Base-by-base conservation (phyloP, 2,888 invertebrate genomes). In the Bugulina stolonifera region DNA sequence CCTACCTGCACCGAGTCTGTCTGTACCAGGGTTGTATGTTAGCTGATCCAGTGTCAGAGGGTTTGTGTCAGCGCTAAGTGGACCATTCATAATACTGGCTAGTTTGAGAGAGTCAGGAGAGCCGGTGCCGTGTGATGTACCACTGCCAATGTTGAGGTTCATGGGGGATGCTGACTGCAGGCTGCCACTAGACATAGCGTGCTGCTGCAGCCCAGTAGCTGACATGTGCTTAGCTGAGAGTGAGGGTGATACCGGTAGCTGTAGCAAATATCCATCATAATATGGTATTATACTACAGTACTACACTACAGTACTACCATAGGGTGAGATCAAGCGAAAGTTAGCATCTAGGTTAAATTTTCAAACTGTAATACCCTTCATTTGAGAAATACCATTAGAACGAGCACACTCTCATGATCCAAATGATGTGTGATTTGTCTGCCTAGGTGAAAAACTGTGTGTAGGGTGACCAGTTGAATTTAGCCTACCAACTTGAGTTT, bases 11-110 rank as follows among this genome's bases (percentile, higher is more conserved):
- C 64, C 64, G 1, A 64, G 34, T 32, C 64, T 25, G n/a, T 64
- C 64, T 14, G 64, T 32, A 10, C 64, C 32, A 29, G 64, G 64
- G 27, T 64, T 32, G n/a, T 64, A 64, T 2, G 27, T 27, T 5
- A 64, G 64, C 34, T 64, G 64, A 32, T 64, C 64, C 14, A 64
- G 27, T 27, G 29, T 64, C 25, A 64, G 64, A 2, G 64, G 64
- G 34, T 64, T 27, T 5, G 64, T 34, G 32, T 64, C 64, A 32
- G 64, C 64, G 32, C 64, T 64, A 32, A 64, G 64, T 10, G 64
- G 64, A 5, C 32, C 64, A n/a, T 64, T 64, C 64, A 64, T 64
- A 5, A 64, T 64, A 34, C 64, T 64, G 10, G 64, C 64, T 64
- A 64, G 32, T 32, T 64, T 64, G 27, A 64, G 22, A 5, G 64